These are phyloP conservation scores for human (Homo sapiens) DNA, from an alignment of 2,113 vertebrate genomes.

Conservation along the genomic window GRCh38 chr3:23403001-23403500, in stretches of 20 bases:
- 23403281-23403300: neutral
- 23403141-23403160: constrained; percentile 26
- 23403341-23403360: neutral
- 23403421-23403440: neutral
- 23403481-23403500: neutral
- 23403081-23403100: neutral
- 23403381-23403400: neutral
- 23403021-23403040: neutral
- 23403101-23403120: constrained; percentile 3
- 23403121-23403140: constrained; percentile 23
- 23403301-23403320: neutral
- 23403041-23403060: neutral
- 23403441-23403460: neutral
- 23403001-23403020: neutral
- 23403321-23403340: neutral
- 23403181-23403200: neutral
- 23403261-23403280: neutral
- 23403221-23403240: neutral
- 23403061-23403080: neutral
- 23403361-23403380: neutral
- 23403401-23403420: neutral
- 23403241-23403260: neutral
- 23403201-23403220: neutral
- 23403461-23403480: neutral
- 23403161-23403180: constrained; percentile 4